A percentile compares a stretch with the other conserved stretches of the same genome.
Conservation (phyloP, 2,113 vertebrate genomes). For the Microtus montanus region DNA sequence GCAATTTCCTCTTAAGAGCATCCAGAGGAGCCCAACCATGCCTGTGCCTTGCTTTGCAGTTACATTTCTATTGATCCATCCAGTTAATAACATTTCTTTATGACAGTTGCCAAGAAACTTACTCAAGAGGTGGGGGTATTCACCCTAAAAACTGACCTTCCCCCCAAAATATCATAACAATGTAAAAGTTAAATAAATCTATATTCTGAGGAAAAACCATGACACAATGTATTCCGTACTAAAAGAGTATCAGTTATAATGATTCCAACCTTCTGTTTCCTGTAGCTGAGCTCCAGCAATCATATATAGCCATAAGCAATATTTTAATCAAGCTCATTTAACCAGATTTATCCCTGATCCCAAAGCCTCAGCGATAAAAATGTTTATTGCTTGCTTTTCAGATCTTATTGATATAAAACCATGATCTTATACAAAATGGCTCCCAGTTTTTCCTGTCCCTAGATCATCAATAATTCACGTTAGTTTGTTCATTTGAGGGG, state of each 20-base stretch:
- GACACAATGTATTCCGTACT: conserved; percentile 30
- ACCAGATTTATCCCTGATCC: conserved; percentile 32
- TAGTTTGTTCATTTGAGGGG: conserved; percentile 43
- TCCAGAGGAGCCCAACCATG: background rate
- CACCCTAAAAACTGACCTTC: background rate
- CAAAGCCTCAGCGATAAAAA: conserved; percentile 33
- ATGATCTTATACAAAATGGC: conserved; percentile 8
- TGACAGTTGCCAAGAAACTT: background rate
- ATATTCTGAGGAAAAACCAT: background rate
- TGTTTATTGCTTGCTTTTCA: conserved; percentile 54
- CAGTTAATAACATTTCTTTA: background rate
- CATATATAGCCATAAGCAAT: background rate
- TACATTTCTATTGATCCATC: background rate
- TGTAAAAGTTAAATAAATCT: conserved; percentile 1
- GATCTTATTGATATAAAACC: conserved; percentile 50
- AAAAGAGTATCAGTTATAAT: background rate
- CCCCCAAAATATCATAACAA: background rate
- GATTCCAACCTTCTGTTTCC: background rate
- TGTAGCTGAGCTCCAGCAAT: conserved; percentile 20
- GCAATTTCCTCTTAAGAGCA: background rate
- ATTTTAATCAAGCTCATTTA: background rate
- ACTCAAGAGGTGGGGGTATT: background rate
- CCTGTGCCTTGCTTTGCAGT: background rate
- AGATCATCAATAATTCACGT: background rate
- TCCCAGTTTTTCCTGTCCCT: background rate